These are phyloP conservation scores for Gobius niger DNA, from an alignment of 2,113 vertebrate genomes.

Conservation along the genomic window DNA sequence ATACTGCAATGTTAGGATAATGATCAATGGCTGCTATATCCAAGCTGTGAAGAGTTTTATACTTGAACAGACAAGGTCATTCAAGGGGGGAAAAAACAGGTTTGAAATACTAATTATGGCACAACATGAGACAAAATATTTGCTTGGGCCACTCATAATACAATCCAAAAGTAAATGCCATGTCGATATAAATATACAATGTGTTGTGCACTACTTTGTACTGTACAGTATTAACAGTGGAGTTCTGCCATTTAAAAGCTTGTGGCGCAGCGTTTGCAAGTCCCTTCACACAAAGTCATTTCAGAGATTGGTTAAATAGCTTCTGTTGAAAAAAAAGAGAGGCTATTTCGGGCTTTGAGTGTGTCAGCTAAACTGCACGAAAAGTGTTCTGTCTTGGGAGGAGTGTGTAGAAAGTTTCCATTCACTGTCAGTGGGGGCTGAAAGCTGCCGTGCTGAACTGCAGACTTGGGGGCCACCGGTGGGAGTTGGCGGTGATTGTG, in stretches of 20 bases:
- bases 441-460: constrained; percentile 63
- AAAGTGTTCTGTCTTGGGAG: constrained; percentile 53
- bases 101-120: too few relatives aligned
- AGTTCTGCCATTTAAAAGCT: constrained; percentile 2
- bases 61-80: not conserved
- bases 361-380: constrained; percentile 61
- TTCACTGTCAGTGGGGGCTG: constrained; percentile 68
- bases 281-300: constrained; percentile 52
- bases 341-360: constrained; percentile 56
- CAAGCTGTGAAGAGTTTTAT: not conserved
- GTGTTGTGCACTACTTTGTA: constrained; percentile 15
- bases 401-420: constrained; percentile 60
- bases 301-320: constrained; percentile 40
- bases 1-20: not conserved
- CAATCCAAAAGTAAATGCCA: too few relatives aligned
- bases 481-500: constrained; percentile 70
- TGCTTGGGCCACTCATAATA: too few relatives aligned
- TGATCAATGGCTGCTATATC: not conserved
- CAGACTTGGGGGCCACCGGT: constrained; percentile 62
- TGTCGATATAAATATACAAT: not conserved
- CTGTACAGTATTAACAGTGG: constrained; percentile 13
- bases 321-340: constrained; percentile 10
- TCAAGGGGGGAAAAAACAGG: not conserved
- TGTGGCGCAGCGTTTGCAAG: constrained; percentile 30
- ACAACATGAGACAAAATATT: too few relatives aligned